These are phyloP conservation scores for Charanyca ferruginea DNA, from an alignment of 2,888 invertebrate species.

Conservation along the genomic window DNA sequence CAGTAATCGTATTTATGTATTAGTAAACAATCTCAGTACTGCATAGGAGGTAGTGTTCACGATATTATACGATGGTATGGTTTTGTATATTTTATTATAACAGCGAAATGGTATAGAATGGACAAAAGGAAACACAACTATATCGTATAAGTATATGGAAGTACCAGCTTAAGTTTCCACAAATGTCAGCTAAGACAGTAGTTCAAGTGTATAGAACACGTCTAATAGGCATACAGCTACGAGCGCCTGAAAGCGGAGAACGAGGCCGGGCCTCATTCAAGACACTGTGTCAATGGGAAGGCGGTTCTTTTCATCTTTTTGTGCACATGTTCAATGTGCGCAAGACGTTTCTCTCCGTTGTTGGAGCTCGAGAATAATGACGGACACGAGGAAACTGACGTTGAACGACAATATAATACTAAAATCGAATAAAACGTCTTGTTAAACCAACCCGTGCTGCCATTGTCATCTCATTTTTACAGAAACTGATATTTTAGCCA, in stretches of 20 bases:
- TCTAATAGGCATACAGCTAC: slow-evolving; percentile 75
- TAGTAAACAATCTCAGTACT: slow-evolving; percentile 66
- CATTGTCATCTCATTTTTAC: slow-evolving; percentile 33
- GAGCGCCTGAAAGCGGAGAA: slow-evolving; percentile 80
- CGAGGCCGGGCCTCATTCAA: slow-evolving; percentile 85
- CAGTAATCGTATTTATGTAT: slow-evolving; percentile 72
- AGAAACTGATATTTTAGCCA: slow-evolving; percentile 30
- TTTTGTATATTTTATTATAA: slow-evolving; percentile 70
- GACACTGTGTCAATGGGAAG: slow-evolving; percentile 83
- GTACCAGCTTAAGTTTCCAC: slow-evolving; percentile 58
- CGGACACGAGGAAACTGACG: slow-evolving; percentile 57
- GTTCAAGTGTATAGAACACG: slow-evolving; percentile 69
- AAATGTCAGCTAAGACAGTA: slow-evolving; percentile 65
- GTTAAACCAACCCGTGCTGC: slow-evolving; percentile 36
- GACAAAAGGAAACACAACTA: slow-evolving; percentile 47
- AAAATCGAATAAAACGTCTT: slow-evolving; percentile 52
- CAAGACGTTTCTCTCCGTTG: slow-evolving; percentile 70
- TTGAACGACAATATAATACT: slow-evolving; percentile 55
- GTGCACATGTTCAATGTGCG: slow-evolving; percentile 73
- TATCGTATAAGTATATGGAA: slow-evolving; percentile 42
- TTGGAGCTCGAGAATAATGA: slow-evolving; percentile 61
- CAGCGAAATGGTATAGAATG: slow-evolving; percentile 42
- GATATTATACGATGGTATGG: slow-evolving; percentile 83
- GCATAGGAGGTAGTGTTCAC: slow-evolving; percentile 61
- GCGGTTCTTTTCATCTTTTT: slow-evolving; percentile 82